phyloP scores from a whole-genome alignment of 2,888 invertebrate species.

The Aleiodes alternator region DNA sequence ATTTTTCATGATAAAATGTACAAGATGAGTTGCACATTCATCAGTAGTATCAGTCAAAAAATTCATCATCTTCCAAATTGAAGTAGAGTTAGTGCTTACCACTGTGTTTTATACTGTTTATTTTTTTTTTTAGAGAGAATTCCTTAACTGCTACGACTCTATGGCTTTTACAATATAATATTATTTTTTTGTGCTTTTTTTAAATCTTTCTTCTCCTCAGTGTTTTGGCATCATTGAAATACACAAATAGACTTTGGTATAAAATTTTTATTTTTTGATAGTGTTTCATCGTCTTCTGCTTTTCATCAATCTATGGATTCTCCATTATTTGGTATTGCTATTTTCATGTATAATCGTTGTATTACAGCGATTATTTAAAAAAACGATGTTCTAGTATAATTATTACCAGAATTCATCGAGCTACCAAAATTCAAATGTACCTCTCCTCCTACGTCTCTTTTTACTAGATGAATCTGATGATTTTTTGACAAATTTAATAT shows the following conservation, averaged over 20 bases:
- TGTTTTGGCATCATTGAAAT: conserved; percentile 81
- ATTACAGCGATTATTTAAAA: conserved; percentile 36
- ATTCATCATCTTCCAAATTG: background rate
- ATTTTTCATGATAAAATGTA: conserved; percentile 1
- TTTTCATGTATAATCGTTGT: conserved; percentile 21
- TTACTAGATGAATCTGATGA: conserved; percentile 83
- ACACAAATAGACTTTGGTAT: conserved; percentile 82
- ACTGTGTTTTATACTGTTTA: background rate
- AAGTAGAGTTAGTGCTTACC: background rate
- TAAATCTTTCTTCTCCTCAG: conserved; percentile 60
- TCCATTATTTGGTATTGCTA: conserved; percentile 36
- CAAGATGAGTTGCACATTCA: conserved; percentile 15
- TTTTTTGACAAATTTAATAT: conserved; percentile 92
- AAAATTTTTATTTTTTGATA: conserved; percentile 73
- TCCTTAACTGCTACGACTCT: conserved; percentile 63
- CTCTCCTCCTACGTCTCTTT: conserved; percentile 84
- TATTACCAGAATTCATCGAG: conserved; percentile 73
- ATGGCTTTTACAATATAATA: conserved; percentile 66
- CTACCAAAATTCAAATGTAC: conserved; percentile 77
- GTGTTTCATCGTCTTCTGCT: conserved; percentile 75
- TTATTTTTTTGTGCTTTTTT: conserved; percentile 57
- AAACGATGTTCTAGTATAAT: background rate
- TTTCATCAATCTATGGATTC: conserved; percentile 53
- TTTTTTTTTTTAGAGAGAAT: conserved; percentile 32
- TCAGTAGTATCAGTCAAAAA: conserved; percentile 19